Conservation (phyloP, 2,113 vertebrate species). For the Dascyllus trimaculatus region DNA sequence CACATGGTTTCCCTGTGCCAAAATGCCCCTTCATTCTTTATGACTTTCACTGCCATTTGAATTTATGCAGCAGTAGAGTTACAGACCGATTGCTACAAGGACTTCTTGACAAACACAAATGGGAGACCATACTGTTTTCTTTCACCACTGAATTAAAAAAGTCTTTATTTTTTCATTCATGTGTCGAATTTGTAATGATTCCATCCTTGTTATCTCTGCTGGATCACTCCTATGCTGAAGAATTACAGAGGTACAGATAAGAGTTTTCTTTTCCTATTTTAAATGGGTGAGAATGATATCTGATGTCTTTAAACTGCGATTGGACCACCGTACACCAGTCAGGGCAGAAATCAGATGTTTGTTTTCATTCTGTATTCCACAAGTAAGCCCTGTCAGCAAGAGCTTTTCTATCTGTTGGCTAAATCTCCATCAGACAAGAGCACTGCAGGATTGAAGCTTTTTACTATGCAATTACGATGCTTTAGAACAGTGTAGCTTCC, state of each 20-base stretch:
- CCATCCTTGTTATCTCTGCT: slow-evolving; percentile 54
- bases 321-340: slow-evolving; percentile 52
- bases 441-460: neutral
- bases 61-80: slow-evolving; percentile 24
- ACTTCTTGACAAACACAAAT: slow-evolving; percentile 48
- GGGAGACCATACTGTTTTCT: slow-evolving; percentile 43
- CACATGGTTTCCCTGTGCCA: no score
- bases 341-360: slow-evolving; percentile 58
- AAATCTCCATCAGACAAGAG: slow-evolving; percentile 5
- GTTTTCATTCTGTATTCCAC: slow-evolving; percentile 46
- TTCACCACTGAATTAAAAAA: slow-evolving; percentile 52
- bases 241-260: slow-evolving; percentile 57
- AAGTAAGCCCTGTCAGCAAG: slow-evolving; percentile 6
- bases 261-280: slow-evolving; percentile 39
- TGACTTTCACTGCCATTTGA: neutral
- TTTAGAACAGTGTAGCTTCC: slow-evolving; percentile 2
- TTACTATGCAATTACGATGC: neutral
- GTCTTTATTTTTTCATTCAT: slow-evolving; percentile 44
- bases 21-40: neutral
- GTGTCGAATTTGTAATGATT: slow-evolving; percentile 46
- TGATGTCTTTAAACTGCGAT: slow-evolving; percentile 33
- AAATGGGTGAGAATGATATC: slow-evolving; percentile 46
- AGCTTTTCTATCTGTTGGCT: slow-evolving; percentile 10
- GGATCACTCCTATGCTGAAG: slow-evolving; percentile 48
- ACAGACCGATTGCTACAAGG: neutral